Base-by-base conservation (phyloP, 1,140 invertebrate species). In the Hyphantria cunea region DNA sequence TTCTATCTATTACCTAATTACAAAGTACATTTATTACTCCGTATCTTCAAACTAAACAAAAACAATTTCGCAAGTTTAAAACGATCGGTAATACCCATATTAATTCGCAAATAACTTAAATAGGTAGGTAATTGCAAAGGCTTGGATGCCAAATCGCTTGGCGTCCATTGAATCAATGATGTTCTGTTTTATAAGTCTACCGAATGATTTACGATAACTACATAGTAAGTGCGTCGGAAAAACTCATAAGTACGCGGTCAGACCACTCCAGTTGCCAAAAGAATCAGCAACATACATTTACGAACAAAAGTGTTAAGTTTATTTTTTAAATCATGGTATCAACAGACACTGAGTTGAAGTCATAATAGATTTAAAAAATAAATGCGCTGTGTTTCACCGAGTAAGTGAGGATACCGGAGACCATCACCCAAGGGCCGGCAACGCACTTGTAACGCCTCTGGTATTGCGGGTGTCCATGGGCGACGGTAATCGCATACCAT, bases 151-250 rank as follows among this genome's bases (percentile, higher is more conserved):
- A 52, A 52, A 52, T 41, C 15, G 44, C 32, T 32, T 8, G 45
- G 2, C 42, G 9, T 31, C 41, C 48, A 62, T 53, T 59, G 53
- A 49, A 67, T 55, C 45, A 64, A 51, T 58, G 62, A 69, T 71
- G 69, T 54, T 61, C 66, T 65, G 53, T 58, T 62, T 56, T 37
- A 55, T 54, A 55, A 55, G 25, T 17, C 17, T 34, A 42, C 47
- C 53, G 75, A 66, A 77, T 87, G 81, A 88, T 88, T 86, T 88
- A 86, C 79, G 79, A 86, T 85, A 81, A 84, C 73, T 72, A 74
- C 70, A 65, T 13, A 65, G 76, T 68, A 64, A 86, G 83, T 84
- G 79, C 77, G 66, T 68, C 68, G 71, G 83, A 86, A 87, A 87
- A 86, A 86, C 73, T 76, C 68, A 61, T 59, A 52, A 74, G 66